A percentile compares a stretch with the other conserved stretches of the same genome.
These are phyloP conservation scores for Eupsilia transversa DNA, from an alignment of 2,888 invertebrate species.

Conservation along the genomic window DNA sequence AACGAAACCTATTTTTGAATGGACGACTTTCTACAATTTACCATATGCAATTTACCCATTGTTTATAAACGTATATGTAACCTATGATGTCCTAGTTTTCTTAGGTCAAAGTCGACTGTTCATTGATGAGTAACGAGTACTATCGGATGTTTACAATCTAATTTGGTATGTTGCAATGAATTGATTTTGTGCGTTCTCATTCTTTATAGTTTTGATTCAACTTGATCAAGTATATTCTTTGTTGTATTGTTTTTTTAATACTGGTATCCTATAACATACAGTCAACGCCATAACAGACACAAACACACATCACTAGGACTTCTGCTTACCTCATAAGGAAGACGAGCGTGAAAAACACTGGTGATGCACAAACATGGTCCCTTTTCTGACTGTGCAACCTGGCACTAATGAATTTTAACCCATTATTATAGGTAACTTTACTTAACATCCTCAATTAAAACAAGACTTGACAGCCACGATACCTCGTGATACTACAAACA, in stretches of 20 bases:
- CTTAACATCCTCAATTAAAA: neutral
- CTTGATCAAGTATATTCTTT: neutral
- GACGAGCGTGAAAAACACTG: constrained; percentile 25
- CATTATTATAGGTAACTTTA: neutral
- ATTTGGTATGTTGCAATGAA: constrained; percentile 35
- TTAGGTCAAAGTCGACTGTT: constrained; percentile 44
- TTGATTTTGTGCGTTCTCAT: constrained; percentile 12
- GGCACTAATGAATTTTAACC: neutral
- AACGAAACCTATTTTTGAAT: neutral
- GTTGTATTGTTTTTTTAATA: neutral
- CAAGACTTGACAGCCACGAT: neutral
- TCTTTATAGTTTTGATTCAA: neutral
- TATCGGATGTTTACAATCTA: constrained; percentile 25
- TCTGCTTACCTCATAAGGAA: constrained; percentile 22
- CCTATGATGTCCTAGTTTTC: constrained; percentile 14
- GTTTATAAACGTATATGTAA: constrained; percentile 37
- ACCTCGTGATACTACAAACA: neutral
- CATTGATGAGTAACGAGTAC: constrained; percentile 49
- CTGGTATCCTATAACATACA: neutral
- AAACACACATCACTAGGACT: neutral
- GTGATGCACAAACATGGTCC: constrained; percentile 6
- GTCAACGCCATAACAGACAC: constrained; percentile 4
- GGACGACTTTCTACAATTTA: neutral
- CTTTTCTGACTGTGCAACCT: neutral
- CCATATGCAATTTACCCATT: constrained; percentile 14